Evolutionary conservation across 2,113 vertebrate species (phyloP), one percentile per base, ranked within the genome.

Genomic region (Macaca mulatta): DNA sequence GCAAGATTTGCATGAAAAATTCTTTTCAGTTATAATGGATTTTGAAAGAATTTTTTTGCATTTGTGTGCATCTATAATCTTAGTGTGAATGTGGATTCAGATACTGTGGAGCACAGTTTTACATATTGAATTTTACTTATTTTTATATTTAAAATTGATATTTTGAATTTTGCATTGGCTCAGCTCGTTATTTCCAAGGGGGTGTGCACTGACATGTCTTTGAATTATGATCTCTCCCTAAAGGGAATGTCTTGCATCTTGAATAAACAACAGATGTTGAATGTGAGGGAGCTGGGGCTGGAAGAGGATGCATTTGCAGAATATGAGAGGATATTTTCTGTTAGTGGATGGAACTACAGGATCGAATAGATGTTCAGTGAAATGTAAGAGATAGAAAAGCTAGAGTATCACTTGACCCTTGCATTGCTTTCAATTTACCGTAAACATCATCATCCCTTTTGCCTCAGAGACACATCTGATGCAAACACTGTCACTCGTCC

Each of bases 311-410:
- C 52, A 25, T 48, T 74, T 25, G n/a, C 96, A 97, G 52, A 97
- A 97, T 86, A 85, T 86, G 87, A 97, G 93, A 96, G 77, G 45
- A 38, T 84, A 82, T 79, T 96, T 95, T 96, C 77, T 96, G 48
- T 87, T 95, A 92, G 89, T 87, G 93, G 92, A 45, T 92, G 43
- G 59, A 93, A 75, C 25, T 78, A 38, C 1, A 50, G 88, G 52
- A 84, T 90, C 92, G 84, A 96, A 97, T 95, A 95, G 96, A 92
- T 93, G 67, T 80, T 96, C 88, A 88, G 38, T 96, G 96, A 95
- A 96, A 89, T 90, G 80, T 40, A 95, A 93, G 96, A 90, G 93
- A 95, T 74, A 59, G 72, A 94, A 93, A 87, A 92, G 50, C 81
- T 81, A 52, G 40, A 40, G 80, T 96, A 87, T 97, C 92, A 92